phyloP scores from a whole-genome alignment of 2,797 vertebrate species.

The Crenichthys baileyi region DNA sequence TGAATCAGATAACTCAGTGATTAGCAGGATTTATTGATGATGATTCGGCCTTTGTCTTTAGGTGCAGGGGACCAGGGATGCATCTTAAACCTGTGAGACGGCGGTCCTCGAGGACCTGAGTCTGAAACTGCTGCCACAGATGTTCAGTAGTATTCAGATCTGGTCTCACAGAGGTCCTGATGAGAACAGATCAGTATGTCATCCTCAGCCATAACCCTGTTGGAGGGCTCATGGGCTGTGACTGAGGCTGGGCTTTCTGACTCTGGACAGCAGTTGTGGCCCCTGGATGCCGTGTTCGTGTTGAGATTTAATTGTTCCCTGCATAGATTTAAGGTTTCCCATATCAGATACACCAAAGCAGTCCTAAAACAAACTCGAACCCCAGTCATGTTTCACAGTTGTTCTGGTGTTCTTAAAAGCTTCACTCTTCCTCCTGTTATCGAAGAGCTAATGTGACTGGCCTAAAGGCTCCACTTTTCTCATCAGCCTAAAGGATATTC shows the following conservation, averaged over 20 bases:
- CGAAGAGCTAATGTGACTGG: not conserved
- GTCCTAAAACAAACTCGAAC: not conserved
- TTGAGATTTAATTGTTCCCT: not conserved
- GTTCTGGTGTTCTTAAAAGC: not conserved
- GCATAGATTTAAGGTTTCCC: not conserved
- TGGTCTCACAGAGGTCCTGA: not conserved
- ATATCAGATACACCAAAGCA: not conserved
- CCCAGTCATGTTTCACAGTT: not conserved
- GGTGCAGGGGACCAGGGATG: not conserved
- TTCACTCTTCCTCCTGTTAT: not conserved
- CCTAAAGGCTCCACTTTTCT: too few relatives aligned
- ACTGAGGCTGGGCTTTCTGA: not conserved
- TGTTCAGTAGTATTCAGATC: not conserved
- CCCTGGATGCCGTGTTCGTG: not conserved
- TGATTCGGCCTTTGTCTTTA: not conserved
- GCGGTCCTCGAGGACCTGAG: not conserved
- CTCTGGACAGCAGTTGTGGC: not conserved
- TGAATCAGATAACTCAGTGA: not conserved
- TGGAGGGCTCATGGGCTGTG: not conserved
- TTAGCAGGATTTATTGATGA: not conserved
- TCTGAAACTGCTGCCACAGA: not conserved
- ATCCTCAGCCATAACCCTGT: not conserved
- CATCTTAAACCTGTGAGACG: not conserved
- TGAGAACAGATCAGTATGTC: not conserved
- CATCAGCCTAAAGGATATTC: too few relatives aligned